phyloP scores from a whole-genome alignment of 2,113 vertebrate genomes.

The Oreocharis arfaki region DNA sequence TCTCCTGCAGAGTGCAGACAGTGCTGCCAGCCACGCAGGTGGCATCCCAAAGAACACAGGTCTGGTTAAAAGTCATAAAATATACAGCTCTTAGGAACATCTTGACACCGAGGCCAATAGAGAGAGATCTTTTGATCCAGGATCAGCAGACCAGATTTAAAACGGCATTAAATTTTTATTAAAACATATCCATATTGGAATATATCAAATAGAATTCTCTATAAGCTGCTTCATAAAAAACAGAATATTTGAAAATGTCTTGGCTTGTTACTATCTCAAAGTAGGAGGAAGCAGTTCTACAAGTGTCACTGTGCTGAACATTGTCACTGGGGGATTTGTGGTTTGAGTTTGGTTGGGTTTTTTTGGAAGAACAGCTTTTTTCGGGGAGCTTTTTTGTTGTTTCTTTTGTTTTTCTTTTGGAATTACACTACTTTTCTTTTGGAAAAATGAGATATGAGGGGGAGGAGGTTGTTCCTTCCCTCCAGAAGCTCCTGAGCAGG shows the following conservation, averaged over 20 bases:
- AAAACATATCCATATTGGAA: not conserved
- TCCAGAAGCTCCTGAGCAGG: not conserved
- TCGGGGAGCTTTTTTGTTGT: not conserved
- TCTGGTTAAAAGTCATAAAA: not conserved
- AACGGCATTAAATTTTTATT: conserved; percentile 11
- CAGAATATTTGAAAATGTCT: not conserved
- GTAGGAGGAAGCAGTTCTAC: not conserved
- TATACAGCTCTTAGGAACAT: not conserved
- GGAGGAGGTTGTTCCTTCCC: not conserved
- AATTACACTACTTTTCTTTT: not conserved
- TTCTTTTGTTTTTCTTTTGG: not conserved
- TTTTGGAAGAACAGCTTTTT: not conserved
- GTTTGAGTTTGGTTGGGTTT: not conserved
- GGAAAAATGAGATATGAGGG: not conserved
- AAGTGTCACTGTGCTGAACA: not conserved
- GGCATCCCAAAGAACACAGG: not conserved
- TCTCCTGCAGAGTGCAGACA: not conserved
- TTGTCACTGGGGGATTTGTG: not conserved
- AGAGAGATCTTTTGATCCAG: not conserved
- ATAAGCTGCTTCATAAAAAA: not conserved
- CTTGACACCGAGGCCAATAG: not conserved
- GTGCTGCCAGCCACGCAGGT: not conserved
- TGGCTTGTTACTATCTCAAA: not conserved
- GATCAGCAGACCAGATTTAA: conserved; percentile 5
- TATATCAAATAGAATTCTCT: conserved; percentile 13